Base-by-base conservation (phyloP, 2,888 invertebrate species). In the Limnephilus marmoratus region DNA sequence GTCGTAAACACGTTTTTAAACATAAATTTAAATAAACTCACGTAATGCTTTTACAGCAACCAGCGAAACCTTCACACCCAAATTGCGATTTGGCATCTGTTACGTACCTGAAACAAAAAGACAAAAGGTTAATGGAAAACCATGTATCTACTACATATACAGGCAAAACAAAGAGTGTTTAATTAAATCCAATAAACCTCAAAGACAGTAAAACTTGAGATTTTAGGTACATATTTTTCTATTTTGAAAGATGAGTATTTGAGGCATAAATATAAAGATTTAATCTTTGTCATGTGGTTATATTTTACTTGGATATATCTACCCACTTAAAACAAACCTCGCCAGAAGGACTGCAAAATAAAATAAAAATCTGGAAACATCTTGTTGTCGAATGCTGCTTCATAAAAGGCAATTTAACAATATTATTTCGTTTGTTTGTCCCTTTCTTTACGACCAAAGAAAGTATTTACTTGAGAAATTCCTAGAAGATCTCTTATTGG, bases 81-180 rank as follows among this genome's bases (percentile, higher is more conserved):
- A 24, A 68, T 68, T 68, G 68, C 68, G n/a, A 68, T 9, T n/a
- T 68, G 7, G 9, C 24, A 68, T 68, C 68, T n/a, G 68, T 68
- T 34, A 87, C 87, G 31, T 53, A 87, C 87, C 87, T 49, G 87
- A 87, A 87, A 87, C 68, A 87, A 87, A 53, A 31, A 53, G 31
- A 87, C 45, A 87, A 53, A 86, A 86, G 31, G 53, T 87, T 87
- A 31, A 24, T 68, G 68, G 24, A 68, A 68, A 68, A 24, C 24
- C 7, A 68, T 9, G 5, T 9, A 31, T 31, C 31, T 31, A n/a
- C 31, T 31, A n/a, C 24, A 68, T 9, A 68, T 24, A 1, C 7
- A 68, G 5, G 24, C 24, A 24, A 68, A 68, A 68, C n/a, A 68
- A 9, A n/a, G 9, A 68, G n/a, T 0, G 24, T n/a, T 24, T 68